Evolutionary conservation across 2,113 vertebrate genomes (phyloP).

Genomic region (Dermatemys mawii): DNA sequence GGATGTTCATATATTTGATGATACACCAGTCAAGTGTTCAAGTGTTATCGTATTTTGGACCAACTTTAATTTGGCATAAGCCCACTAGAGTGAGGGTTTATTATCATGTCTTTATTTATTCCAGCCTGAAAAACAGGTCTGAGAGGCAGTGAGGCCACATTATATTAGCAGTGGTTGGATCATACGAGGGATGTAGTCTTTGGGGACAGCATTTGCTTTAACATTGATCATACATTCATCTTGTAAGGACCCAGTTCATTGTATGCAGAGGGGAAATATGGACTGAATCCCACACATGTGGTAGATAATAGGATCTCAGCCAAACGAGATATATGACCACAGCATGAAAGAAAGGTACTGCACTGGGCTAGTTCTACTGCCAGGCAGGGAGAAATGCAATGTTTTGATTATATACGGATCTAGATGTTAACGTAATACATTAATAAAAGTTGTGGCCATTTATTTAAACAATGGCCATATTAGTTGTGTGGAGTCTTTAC

Average conservation of each 20-base stretch:
- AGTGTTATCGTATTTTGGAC: neutral
- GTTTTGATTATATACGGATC: neutral
- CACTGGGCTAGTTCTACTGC: neutral
- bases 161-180: neutral
- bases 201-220: neutral
- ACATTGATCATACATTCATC: neutral
- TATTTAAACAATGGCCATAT: neutral
- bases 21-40: neutral
- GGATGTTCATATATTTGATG: neutral
- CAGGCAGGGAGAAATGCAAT: neutral
- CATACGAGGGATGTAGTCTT: neutral
- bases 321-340: neutral
- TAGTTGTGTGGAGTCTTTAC: neutral
- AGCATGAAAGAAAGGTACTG: neutral
- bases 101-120: neutral
- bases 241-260: neutral
- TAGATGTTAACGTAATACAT: neutral
- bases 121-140: neutral
- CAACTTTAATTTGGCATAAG: neutral
- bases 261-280: neutral
- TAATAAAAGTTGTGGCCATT: neutral
- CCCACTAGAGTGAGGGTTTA: neutral
- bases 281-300: neutral
- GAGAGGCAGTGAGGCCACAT: neutral
- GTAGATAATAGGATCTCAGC: neutral